Evolutionary conservation across 1,140 invertebrate genomes (phyloP), one percentile per base, ranked within the genome.

Genomic region (Drepana arcuata): DNA sequence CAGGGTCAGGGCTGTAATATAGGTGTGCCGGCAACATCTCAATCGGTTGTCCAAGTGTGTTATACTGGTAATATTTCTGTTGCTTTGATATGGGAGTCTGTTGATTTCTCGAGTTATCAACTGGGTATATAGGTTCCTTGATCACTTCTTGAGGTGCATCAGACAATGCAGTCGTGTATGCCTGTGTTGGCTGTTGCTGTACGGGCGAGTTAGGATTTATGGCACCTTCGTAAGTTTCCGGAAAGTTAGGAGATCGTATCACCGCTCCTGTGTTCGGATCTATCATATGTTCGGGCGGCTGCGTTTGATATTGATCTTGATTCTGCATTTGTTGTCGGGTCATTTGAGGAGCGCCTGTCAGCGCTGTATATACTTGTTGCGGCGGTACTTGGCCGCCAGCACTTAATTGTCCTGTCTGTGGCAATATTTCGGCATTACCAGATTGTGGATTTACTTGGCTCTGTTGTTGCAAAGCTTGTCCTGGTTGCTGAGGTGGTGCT

Each of bases 11-110:
- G 2, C 4, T 34, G 16, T 52, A 55, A 33, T 59, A 78, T 14
- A 44, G 38, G 24, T 52, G 48, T 1, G 60, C 59, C 18, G 64
- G 53, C 4, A 61, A 14, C 48, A 61, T 62, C 36, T 71, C 37
- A 14, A 79, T 32, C 5, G 70, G 70, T 37, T 81, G 74, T 2
- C 74, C 77, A 7, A 81, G 41, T 10, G 68, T 77, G 16, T 81
- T 81, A 24, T 65, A 77, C 13, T 53, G 32, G 15, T 56, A 56
- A 37, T 39, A 32, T 33, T 44, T 52, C 33, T 42, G 29, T 9
- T 41, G 11, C 12, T n/a, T 52, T 57, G 2, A 34, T 12, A 18
- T 37, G 23, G 25, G 11, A 21, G 41, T 26, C 24, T 38, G 28
- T 7, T 29, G 12, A 34, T 49, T 56, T 31, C 39, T 55, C 21